Base-by-base conservation (phyloP, 2,113 vertebrate genomes). In the Diadophis punctatus region DNA sequence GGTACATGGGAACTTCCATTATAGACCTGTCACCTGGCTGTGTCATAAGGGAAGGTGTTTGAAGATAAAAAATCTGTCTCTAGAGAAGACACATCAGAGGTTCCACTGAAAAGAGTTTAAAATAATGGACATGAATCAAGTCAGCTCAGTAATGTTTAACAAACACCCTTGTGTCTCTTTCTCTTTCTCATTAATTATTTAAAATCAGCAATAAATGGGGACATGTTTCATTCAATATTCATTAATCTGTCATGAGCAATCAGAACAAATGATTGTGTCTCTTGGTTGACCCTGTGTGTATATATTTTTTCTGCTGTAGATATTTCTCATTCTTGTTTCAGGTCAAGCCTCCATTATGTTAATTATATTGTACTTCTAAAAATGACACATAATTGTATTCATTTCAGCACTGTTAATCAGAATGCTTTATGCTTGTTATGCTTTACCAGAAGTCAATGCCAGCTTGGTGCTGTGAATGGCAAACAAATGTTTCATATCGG, bases 351-450 rank as follows among this genome's bases (percentile, higher is more conserved):
- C 52, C 12, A 91, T 22, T 25, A 49, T 34, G 84, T 85, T 84
- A 89, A 89, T 92, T 85, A 25, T 34, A 16, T 53, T 92, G 46
- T 2, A 91, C 80, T 84, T 49, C 51, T 30, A 55, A 56, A 30
- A 34, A 90, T 9, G 58, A 51, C 10, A 88, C 5, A 39, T 74
- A 55, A 91, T 39, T 91, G 58, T 51, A 85, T 92, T 86, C 51
- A 46, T 90, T 93, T 68, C 6, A 93, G 80, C 49, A 34, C 51
- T 20, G 86, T 43, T 22, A 11, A 34, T 91, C 93, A 94, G n/a
- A 39, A 51, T 87, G 74, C 18, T 89, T 86, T 18, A 84, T 3
- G 92, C 93, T 94, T 11, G 11, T 30, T 84, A 20, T 80, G 51
- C 46, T 68, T 87, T 12, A 92, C 88, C 60, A 88, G 90, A 91